phyloP scores from a whole-genome alignment of 1,140 invertebrate species.

The Pantala flavescens region DNA sequence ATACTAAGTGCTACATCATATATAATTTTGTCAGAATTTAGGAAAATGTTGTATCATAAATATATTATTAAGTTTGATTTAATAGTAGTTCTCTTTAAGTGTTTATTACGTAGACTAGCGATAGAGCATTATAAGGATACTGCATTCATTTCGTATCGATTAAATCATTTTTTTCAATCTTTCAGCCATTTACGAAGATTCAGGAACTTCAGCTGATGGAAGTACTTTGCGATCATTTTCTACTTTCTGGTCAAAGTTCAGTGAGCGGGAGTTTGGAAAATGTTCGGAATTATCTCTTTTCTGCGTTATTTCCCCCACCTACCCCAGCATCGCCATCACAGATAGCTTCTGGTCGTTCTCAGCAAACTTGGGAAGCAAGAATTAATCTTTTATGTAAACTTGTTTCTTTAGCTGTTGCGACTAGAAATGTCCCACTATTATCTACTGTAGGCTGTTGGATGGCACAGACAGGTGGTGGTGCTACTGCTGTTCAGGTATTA shows the following conservation, averaged over 20 bases:
- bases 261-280: not conserved
- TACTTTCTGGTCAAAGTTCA: slow-evolving; percentile 36
- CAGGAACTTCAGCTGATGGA: slow-evolving; percentile 67
- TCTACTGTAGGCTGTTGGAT: slow-evolving; percentile 72
- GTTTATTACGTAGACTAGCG: too few species aligned
- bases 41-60: too few species aligned
- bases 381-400: slow-evolving; percentile 62
- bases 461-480: slow-evolving; percentile 15
- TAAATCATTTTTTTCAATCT: slow-evolving; percentile 14
- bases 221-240: slow-evolving; percentile 62
- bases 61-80: too few species aligned
- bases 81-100: too few species aligned
- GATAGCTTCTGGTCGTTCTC: slow-evolving; percentile 36
- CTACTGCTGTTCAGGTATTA: not conserved
- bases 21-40: too few species aligned
- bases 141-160: not conserved
- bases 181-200: slow-evolving; percentile 43
- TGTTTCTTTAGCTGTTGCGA: slow-evolving; percentile 64
- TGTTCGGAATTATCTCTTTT: slow-evolving; percentile 66
- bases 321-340: not conserved
- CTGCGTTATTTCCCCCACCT: slow-evolving; percentile 50
- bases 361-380: slow-evolving; percentile 47
- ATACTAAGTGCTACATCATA: too few species aligned
- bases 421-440: slow-evolving; percentile 56
- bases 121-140: too few species aligned